These are phyloP conservation scores for Solen grandis DNA, from an alignment of 1,140 invertebrate genomes.

Conservation along the genomic window DNA sequence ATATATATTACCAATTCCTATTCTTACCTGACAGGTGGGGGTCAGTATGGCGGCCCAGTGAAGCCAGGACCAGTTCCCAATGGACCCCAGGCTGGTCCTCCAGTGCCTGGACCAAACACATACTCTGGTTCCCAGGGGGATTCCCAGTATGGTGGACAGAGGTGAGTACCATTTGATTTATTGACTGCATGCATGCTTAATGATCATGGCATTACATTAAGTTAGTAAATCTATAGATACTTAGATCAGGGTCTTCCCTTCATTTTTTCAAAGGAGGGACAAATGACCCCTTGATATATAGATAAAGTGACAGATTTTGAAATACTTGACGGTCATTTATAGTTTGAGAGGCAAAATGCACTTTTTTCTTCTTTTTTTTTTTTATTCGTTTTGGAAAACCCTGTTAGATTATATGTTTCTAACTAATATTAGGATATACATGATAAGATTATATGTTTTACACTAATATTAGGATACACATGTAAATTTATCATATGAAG, in stretches of 20 bases:
- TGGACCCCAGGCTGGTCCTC: conserved; percentile 56
- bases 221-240: background rate
- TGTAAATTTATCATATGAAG: no score
- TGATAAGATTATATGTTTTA: no score
- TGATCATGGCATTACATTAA: background rate
- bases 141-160: conserved; percentile 32
- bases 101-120: background rate
- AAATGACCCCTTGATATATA: background rate
- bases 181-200: no score
- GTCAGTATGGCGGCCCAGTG: conserved; percentile 53
- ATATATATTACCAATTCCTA: no score
- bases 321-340: background rate
- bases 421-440: no score
- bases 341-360: background rate
- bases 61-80: conserved; percentile 55
- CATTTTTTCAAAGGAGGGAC: no score
- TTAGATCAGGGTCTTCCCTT: no score
- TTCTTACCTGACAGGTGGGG: conserved; percentile 13
- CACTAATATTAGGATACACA: no score
- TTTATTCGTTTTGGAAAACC: no score
- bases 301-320: background rate
- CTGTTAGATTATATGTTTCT: no score
- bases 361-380: no score
- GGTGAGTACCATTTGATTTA: conserved; percentile 2
- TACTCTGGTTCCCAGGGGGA: conserved; percentile 57